Base-by-base conservation (phyloP, 2,888 invertebrate species). In the Nomada ruficornis region DNA sequence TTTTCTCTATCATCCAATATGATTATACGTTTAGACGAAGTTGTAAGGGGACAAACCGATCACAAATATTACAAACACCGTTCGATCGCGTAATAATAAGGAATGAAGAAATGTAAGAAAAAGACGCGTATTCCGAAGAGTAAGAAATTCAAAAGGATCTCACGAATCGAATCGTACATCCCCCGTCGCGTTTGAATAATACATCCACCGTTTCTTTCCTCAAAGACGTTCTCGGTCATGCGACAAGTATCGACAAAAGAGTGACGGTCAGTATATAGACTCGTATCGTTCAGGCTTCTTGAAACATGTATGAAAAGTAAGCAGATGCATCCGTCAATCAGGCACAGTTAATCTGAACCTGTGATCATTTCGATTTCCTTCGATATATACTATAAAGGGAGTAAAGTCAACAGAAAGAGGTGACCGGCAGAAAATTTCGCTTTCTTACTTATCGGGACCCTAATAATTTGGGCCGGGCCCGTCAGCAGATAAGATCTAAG, bases 401-500 rank as follows among this genome's bases (percentile, higher is more conserved):
- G 23, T 26, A n/a, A 50, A 13, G 3, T 52, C 18, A 26, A 5
- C 11, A 47, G 3, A 20, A 18, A 42, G 0, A 18, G n/a, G 11
- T n/a, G 50, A 23, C 26, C 3, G 26, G n/a, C 15, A 36, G 26
- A 10, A 47, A 68, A 5, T 42, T 36, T 47, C n/a, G 26, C n/a
- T n/a, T 60, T 4, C 29, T 5, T 3, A 44, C 15, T 67, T 71
- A 80, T 79, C 54, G 52, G 7, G 29, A 29, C 47, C 42, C n/a
- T n/a, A 26, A 70, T 44, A n/a, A 69, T 65, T 74, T 62, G 29
- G 70, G 55, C 47, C 60, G 62, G 29, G 55, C 76, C 67, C 47
- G 78, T 69, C 74, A 59, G 26, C 64, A 76, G 90, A 91, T 91
- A 88, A 81, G 79, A 89, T 91, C 90, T 89, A 72, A 88, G 87